Evolutionary conservation across 2,888 invertebrate species (phyloP), one percentile per base, ranked within the genome.

Genomic region (Theretra japonica): DNA sequence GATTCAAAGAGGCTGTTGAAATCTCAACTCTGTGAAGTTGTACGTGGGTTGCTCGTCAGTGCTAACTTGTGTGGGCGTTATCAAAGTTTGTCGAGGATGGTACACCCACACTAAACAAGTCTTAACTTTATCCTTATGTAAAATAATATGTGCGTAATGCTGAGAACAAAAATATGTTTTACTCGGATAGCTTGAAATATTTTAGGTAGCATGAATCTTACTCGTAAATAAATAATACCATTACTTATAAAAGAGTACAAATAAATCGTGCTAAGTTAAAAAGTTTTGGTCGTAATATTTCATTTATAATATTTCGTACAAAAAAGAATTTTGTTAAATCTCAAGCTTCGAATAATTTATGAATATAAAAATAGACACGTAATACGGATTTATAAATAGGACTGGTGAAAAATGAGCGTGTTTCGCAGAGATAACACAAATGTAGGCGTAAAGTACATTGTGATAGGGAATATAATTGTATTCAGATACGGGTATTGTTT

Each of bases 351-450:
- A 33, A 33, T 33, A 33, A n/a, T 62, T 62, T 33, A 62, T 33
- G 30, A 62, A n/a, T 62, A 33, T 33, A 62, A 60, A 19, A 33
- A 30, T 33, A 33, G 33, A 21, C 62, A 11, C 62, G 30, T n/a
- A 62, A 62, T 33, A 62, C 25, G 11, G n/a, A 33, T 33, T 33
- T 33, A 62, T 33, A 33, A 60, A 62, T 21, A 62, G n/a, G 17
- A n/a, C 5, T 62, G 4, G 7, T 62, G 11, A 33, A 11, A n/a
- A 62, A 62, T n/a, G 62, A 62, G 62, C 7, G 33, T 62, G 33
- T 62, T 33, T 62, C 11, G 8, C 30, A 19, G 8, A 33, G n/a
- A 62, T 33, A 33, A n/a, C 8, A 30, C 7, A 62, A 30, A 62
- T 33, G 25, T 23, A 58, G 57, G 57, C 11, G 57, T 57, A 57